Evolutionary conservation across 2,888 invertebrate genomes (phyloP), one percentile per base, ranked within the genome.

Genomic region (Hemaris fuciformis): DNA sequence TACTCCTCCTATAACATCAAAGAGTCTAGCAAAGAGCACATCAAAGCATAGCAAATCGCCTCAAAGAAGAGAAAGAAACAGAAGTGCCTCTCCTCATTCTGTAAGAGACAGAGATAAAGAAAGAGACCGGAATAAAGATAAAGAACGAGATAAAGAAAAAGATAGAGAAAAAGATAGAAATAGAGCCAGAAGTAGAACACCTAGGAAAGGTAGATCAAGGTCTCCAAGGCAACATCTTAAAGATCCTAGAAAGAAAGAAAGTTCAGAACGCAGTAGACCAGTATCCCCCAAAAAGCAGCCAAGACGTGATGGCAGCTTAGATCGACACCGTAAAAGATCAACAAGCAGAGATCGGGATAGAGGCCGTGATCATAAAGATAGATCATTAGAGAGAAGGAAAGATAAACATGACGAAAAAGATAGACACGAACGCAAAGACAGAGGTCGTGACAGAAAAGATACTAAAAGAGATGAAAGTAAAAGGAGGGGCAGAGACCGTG

Each of bases 381-480:
- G 81, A 74, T 93, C 84, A 64, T 79, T 88, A 74, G 93, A 93
- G 71, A 84, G 88, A 67, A 84, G 93, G 62, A 93, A 93, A 77
- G 89, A 93, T 63, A 93, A 93, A 76, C 88, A 93, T 72, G 93
- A 93, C 64, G 93, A 93, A 56, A 93, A 94, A 77, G 94, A 94
- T 70, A 87, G 94, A 75, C 91, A 95, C 67, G 95, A 95, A 63
- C 91, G 95, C 57, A 95, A 95, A 68, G 96, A 96, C 68, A 91
- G 96, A 66, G 95, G 95, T 60, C 94, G 96, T 61, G 93, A 93
- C 87, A 88, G 94, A 66, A 94, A 94, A 61, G 95, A 91, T 65
- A 84, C 77, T 69, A 93, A 93, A 84, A 83, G 92, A 71, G 90
- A 91, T 67, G 93, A 94, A 63, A 87, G 91, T 61, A 91, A 93